These are phyloP conservation scores for Pseudorectes ferrugineus DNA, from an alignment of 2,113 vertebrate species.

Conservation along the genomic window DNA sequence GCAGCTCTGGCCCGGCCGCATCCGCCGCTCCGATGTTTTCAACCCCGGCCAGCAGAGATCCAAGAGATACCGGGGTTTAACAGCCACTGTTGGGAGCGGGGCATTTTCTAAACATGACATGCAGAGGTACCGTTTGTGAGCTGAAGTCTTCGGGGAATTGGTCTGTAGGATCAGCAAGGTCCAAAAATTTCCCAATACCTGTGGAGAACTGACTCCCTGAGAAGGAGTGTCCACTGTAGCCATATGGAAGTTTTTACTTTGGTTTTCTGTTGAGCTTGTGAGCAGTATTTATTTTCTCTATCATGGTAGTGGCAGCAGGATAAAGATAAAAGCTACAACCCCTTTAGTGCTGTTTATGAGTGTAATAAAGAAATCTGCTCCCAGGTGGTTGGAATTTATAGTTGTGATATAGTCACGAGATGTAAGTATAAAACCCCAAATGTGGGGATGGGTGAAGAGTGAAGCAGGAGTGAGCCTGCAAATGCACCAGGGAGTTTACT, in stretches of 20 bases:
- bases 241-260: background rate
- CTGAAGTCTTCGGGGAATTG: background rate
- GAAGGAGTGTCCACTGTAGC: background rate
- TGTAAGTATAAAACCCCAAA: background rate
- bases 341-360: background rate
- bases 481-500: background rate
- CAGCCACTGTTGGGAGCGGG: accelerated
- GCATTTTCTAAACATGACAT: background rate
- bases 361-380: background rate
- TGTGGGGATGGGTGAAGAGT: background rate
- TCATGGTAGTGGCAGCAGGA: background rate
- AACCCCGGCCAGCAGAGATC: background rate
- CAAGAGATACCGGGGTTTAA: accelerated
- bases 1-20: background rate
- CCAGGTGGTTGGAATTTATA: background rate
- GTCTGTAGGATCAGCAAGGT: background rate
- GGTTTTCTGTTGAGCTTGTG: background rate
- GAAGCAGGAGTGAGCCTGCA: background rate
- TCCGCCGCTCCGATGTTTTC: background rate
- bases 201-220: background rate
- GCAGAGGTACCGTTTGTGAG: background rate
- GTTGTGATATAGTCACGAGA: background rate
- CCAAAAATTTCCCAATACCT: background rate
- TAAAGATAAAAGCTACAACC: background rate
- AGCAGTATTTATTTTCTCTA: background rate